Evolutionary conservation across 2,797 vertebrate genomes (phyloP), one percentile per base, ranked within the genome.

Genomic region (Chelon labrosus): DNA sequence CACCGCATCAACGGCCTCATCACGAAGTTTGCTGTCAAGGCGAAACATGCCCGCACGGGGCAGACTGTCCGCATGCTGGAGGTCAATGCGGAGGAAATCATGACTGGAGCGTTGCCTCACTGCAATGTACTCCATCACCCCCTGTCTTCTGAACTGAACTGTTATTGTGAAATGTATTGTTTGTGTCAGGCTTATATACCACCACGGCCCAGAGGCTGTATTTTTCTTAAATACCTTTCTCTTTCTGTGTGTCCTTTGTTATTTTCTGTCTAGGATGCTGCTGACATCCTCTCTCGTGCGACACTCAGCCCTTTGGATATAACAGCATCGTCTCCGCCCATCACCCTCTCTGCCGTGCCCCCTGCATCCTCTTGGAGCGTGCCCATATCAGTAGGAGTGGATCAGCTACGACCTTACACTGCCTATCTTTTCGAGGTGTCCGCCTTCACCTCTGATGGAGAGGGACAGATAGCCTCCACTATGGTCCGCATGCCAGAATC

Each of bases 341-440:
- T 91, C 75, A 91, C 86, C 1, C 80, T 95, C 62, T 91, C 93
- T 0, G 85, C 88, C 0, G 95, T 92, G 69, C 95, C 95, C 35
- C 92, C 95, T 10, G 95, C 92, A 58, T 95, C 96, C 31, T 91
- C 96, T 73, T 98, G 98, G 97, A 96, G 90, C 39, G 94, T 98
- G 52, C 96, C 97, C 3, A 97, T 99, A 84, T 97, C 95, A 46
- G 96, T 97, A 47, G 92, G 95, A 53, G 92, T 99, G 70, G 95
- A 96, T 65, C 94, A 95, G 73, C 94, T 99, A 71, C 95, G 94
- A 63, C 95, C 98, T 38, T 97, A 96, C 47, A 98, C 97, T 0
- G 95, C 97, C 0, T 99, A 99, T 56, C 94, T 99, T 7, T 99
- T 99, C 73, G 98, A 99, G 90, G 98, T 99, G 73, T 99, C 97